phyloP scores from a whole-genome alignment of 37 sponge, comb jelly and placozoan genomes.

The Diacarnus erythraeanus region DNA sequence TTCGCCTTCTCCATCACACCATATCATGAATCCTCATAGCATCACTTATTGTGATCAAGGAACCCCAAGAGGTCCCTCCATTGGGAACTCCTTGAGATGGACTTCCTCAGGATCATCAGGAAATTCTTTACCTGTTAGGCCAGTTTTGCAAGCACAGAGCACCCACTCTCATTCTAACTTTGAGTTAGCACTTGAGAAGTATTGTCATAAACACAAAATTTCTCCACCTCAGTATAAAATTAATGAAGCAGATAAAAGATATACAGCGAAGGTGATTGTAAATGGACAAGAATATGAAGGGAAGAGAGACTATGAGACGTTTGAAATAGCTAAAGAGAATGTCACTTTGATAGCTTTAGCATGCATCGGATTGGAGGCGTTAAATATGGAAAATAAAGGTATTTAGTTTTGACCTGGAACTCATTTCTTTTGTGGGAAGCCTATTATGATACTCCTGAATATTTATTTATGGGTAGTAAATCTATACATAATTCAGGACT shows the following conservation, averaged over 20 bases:
- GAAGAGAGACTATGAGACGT: background rate
- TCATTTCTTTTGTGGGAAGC: too few species aligned
- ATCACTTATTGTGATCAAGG: background rate
- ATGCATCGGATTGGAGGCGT: background rate
- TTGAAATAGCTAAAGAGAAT: slow-evolving; percentile 21
- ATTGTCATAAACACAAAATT: slow-evolving; percentile 3
- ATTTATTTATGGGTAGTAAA: too few species aligned
- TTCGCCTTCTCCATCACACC: background rate
- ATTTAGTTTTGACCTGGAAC: background rate
- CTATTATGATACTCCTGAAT: too few species aligned
- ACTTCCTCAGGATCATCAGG: background rate
- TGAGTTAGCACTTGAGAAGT: slow-evolving; percentile 7
- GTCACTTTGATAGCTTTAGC: slow-evolving; percentile 24
- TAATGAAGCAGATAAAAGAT: slow-evolving; percentile 2
- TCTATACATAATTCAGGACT: too few species aligned
- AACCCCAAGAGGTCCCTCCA: background rate
- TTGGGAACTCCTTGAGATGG: background rate
- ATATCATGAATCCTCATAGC: background rate
- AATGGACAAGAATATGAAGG: background rate
- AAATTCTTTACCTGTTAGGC: background rate
- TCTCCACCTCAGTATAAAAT: slow-evolving; percentile 38
- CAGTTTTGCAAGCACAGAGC: background rate
- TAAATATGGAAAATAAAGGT: background rate
- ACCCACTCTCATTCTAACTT: background rate
- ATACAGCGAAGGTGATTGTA: slow-evolving; percentile 4